Base-by-base conservation (phyloP, 2,797 vertebrate species). In the Oceanodroma leucorhoa region DNA sequence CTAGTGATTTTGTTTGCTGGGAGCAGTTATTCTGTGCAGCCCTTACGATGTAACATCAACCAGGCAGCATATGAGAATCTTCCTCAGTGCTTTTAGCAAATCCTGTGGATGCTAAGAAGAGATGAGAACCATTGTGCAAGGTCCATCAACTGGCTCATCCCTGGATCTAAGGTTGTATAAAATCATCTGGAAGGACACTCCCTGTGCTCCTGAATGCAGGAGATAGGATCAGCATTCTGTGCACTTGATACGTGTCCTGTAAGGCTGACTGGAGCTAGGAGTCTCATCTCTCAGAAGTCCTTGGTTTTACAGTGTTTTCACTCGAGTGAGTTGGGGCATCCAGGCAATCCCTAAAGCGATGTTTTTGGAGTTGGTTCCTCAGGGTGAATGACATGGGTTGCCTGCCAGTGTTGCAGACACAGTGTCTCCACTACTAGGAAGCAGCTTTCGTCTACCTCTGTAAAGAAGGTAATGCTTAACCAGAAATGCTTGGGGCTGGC, bases 71-170 rank as follows among this genome's bases (percentile, higher is more conserved):
- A 15, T 45, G 9, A 89, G 14, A 34, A 15, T 53, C 11, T 53
- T 84, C 46, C 27, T 36, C 18, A 8, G 38, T 12, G 41, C 21
- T 69, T 89, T n/a, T 57, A 77, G 24, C 4, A 89, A 65, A 73
- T 70, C 19, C 38, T 36, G 32, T n/a, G 60, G 43, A 10, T 40
- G 24, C n/a, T 80, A 34, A 72, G 70, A 75, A 48, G 34, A 82
- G 8, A 38, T 9, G 18, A 71, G 45, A 91, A n/a, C 10, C 5
- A 23, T 18, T 51, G 29, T 50, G 34, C 0, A 1, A 50, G 24
- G 27, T 34, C 50, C 54, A 55, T 64, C 64, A 83, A 12, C 23
- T 71, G 18, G 32, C 54, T 83, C 41, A 21, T 80, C 9, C n/a
- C 41, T 69, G 54, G 11, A 26, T 41, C 14, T 38, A 29, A 64